Base-by-base conservation (phyloP, 2,113 vertebrate genomes). In the Thermophis baileyi region DNA sequence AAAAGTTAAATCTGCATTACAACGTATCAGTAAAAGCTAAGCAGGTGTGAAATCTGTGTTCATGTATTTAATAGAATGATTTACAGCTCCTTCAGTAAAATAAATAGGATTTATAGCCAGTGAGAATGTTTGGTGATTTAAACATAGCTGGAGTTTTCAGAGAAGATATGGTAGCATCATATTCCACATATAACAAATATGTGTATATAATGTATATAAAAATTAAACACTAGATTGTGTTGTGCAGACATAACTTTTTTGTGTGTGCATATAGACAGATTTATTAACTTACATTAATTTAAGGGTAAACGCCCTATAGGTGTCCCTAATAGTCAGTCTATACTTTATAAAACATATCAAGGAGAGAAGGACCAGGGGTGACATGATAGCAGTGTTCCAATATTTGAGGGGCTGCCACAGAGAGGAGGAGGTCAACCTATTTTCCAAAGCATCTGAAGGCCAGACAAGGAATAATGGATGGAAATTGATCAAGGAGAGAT, bases 41-140 rank as follows among this genome's bases (percentile, higher is more conserved):
- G 4, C 8, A 92, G 57, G n/a, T 69, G 2, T 35, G 90, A 93
- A 94, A 94, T 92, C 74, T 94, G 47, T 53, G 47, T 85, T 35
- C 88, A 92, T 94, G 0, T 44, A 94, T 24, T 49, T 88, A 92
- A 22, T 92, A 92, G 93, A 94, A n/a, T 7, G 25, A 86, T 93
- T 91, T 92, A 55, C 1, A 49, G 4, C 30, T 10, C 20, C 25
- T 16, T 63, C 24, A 87, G 30, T 51, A 57, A 93, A 91, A 63
- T 92, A 94, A 89, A 85, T 20, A 91, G 89, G 35, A 87, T 93
- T 93, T 81, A 40, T 35, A 89, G 24, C 74, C 54, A 85, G 47
- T 55, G 90, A 53, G 91, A 89, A 85, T 6, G 25, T 1, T 89
- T 8, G 24, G 47, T 54, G 63, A 53, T 92, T 89, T 92, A 89